Evolutionary conservation across 2,797 vertebrate genomes (phyloP), one percentile per base, ranked within the genome.

Genomic region (Sebastes steindachneri): DNA sequence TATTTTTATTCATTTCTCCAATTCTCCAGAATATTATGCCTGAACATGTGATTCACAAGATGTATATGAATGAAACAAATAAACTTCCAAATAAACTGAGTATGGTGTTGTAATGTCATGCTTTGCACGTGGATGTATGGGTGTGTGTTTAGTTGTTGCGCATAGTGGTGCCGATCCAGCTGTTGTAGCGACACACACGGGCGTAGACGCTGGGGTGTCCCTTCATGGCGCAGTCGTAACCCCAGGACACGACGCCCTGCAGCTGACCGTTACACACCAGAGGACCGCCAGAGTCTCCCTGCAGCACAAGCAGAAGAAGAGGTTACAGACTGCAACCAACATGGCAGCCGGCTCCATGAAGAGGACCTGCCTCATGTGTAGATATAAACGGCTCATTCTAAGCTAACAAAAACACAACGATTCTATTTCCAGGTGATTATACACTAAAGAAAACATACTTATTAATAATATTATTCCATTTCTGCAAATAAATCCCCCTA

Each of bases 271-370:
- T 54, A 28, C 95, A 96, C 57, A 96, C 95, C 89, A 97, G 86
- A 4, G 96, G 95, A 21, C 96, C 95, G 1, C 96, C 96, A 0
- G 95, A 96, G 89, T 96, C 95, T 1, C 95, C 95, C 96, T 96
- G 86, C 68, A 80, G 79, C 60, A 82, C 58, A 68, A 17, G 6
- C 17, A 68, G 37, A 54, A 17, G 41, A 45, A 17, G 1, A 45
- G 41, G 41, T 17, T 45, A 17, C 41, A 45, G 41, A 45, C 15
- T 45, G 41, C 41, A 45, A 17, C 15, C 41, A 45, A 17, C 41
- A 45, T 45, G 41, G 41, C 41, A 0, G 15, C 1, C 15, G 3
- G 14, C 3, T 45, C 41, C 41, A 45, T 45, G 37, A 41, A 41
- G 37, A 41, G 14, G 37, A 41, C 37, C 37, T 7, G 37, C 37